Percentiles rank a stretch among this genome's conserved stretches.
These are phyloP conservation scores for Danaus chrysippus DNA, from an alignment of 2,888 invertebrate species.

Conservation along the genomic window DNA sequence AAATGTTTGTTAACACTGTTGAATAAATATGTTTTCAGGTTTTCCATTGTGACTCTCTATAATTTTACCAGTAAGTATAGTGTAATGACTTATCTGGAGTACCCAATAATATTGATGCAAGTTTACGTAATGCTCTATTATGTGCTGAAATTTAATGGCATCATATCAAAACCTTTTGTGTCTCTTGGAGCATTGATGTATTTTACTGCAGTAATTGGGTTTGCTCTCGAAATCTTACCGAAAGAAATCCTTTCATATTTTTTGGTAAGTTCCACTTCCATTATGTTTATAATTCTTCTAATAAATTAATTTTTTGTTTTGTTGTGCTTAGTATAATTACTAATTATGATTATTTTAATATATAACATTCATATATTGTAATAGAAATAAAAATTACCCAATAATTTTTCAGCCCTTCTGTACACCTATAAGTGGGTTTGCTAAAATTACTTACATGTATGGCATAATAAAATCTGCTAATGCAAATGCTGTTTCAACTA, in stretches of 20 bases:
- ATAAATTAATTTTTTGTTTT: background rate
- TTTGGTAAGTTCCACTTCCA: constrained; percentile 76
- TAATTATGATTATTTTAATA: too few species aligned
- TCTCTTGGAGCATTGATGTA: constrained; percentile 52
- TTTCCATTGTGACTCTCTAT: constrained; percentile 89
- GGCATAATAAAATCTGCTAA: constrained; percentile 85
- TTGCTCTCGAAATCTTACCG: constrained; percentile 58
- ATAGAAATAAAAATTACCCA: constrained; percentile 8
- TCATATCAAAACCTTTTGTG: constrained; percentile 64
- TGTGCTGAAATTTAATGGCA: constrained; percentile 82
- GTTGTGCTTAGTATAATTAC: too few species aligned
- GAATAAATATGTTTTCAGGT: constrained; percentile 74
- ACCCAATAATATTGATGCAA: constrained; percentile 88
- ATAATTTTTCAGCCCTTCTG: constrained; percentile 81
- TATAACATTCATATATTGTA: too few species aligned
- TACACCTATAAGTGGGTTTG: constrained; percentile 89
- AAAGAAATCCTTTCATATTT: constrained; percentile 77
- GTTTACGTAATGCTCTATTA: constrained; percentile 85
- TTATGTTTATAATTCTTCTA: constrained; percentile 10
- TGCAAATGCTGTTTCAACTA: constrained; percentile 86
- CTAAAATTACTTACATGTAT: constrained; percentile 88
- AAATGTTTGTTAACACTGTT: too few species aligned
- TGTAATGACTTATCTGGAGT: constrained; percentile 89
- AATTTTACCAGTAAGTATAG: constrained; percentile 87
- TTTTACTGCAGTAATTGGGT: constrained; percentile 44